Conservation (phyloP, 2,888 invertebrate genomes). For the Lycocerus yunnanus region DNA sequence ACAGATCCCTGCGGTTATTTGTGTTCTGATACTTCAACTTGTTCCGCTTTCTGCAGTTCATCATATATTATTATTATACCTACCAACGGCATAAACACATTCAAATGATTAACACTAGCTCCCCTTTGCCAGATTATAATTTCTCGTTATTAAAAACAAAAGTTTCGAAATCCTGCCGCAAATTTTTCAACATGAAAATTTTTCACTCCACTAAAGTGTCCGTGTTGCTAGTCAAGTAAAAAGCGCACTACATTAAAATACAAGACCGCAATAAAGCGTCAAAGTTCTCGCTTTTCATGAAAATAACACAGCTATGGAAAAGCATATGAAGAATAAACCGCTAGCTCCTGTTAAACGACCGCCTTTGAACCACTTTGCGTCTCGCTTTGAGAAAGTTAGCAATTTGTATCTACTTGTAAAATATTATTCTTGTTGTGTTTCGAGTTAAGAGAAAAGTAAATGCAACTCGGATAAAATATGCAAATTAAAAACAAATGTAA, state of each 20-base stretch:
- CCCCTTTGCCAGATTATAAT: neutral
- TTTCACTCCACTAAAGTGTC: neutral
- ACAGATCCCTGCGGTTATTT: conserved; percentile 51
- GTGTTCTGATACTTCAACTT: conserved; percentile 44
- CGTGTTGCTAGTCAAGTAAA: neutral
- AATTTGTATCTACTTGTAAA: conserved; percentile 49
- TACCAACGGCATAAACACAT: conserved; percentile 39
- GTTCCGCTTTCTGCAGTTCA: conserved; percentile 26
- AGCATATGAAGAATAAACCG: conserved; percentile 41
- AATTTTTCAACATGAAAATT: neutral
- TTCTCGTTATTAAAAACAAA: neutral
- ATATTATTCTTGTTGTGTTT: conserved; percentile 45
- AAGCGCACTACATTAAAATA: conserved; percentile 6
- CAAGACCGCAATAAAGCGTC: conserved; percentile 16
- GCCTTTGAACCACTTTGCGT: conserved; percentile 42
- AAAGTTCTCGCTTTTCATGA: conserved; percentile 18
- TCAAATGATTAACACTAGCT: conserved; percentile 36
- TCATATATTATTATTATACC: conserved; percentile 36
- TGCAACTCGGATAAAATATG: conserved; percentile 19
- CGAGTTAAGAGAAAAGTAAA: conserved; percentile 27
- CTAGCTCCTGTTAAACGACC: conserved; percentile 36
- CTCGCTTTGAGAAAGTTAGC: conserved; percentile 46
- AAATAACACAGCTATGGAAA: conserved; percentile 10
- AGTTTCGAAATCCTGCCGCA: neutral
- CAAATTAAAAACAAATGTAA: conserved; percentile 17